Conservation (phyloP, 2,888 invertebrate species). For the Pseudanteris insignis region DNA sequence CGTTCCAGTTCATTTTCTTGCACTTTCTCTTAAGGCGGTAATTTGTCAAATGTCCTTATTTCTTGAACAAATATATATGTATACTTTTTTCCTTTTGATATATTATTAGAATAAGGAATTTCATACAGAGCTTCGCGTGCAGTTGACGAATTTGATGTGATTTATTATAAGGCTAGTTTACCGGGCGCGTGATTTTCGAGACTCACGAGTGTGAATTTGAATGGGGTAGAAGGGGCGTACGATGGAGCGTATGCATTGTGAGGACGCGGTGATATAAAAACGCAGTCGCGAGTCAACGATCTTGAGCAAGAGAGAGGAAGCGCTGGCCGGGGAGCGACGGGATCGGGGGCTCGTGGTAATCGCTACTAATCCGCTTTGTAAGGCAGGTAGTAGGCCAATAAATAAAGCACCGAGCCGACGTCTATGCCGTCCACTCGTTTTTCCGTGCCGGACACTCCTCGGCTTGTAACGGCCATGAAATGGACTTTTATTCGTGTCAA, state of each 20-base stretch:
- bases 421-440: conserved; percentile 31
- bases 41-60: too few species aligned
- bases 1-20: too few species aligned
- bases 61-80: too few species aligned
- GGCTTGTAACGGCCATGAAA: conserved; percentile 36
- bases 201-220: not conserved
- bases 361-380: conserved; percentile 44
- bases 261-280: conserved; percentile 25
- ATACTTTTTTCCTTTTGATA: too few species aligned
- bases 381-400: conserved; percentile 45
- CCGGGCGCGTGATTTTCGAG: too few species aligned
- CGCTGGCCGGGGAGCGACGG: not conserved
- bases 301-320: conserved; percentile 6
- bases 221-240: conserved; percentile 3
- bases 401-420: conserved; percentile 39
- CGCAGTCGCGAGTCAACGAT: conserved; percentile 27
- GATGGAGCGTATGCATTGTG: conserved; percentile 2
- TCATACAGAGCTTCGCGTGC: too few species aligned
- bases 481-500: conserved; percentile 43
- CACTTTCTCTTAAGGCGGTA: too few species aligned
- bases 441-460: conserved; percentile 34
- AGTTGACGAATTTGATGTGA: too few species aligned
- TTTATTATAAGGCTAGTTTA: too few species aligned
- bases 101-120: too few species aligned
- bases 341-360: conserved; percentile 30